Conservation (phyloP, 2,888 invertebrate species). For the Hyppa rectilinea region DNA sequence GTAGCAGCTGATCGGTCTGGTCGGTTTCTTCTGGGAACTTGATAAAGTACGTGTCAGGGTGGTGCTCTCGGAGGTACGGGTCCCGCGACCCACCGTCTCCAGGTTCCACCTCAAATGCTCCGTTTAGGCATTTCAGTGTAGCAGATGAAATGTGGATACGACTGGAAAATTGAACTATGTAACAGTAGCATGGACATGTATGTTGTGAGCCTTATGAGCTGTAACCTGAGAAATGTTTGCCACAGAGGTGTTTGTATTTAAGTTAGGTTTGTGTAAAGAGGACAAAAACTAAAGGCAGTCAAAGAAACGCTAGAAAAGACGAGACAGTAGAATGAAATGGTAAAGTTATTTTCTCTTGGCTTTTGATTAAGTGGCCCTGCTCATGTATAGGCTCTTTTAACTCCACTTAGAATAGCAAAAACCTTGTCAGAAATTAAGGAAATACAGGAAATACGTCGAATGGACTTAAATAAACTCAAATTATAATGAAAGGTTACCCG, state of each 20-base stretch:
- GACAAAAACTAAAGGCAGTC: not conserved
- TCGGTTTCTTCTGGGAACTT: conserved; percentile 92
- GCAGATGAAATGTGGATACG: conserved; percentile 98
- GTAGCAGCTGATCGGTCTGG: conserved; percentile 89
- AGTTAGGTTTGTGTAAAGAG: not conserved
- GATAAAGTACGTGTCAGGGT: conserved; percentile 97
- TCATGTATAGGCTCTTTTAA: not conserved
- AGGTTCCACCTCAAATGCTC: conserved; percentile 97
- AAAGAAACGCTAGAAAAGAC: not conserved
- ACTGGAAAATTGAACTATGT: conserved; percentile 85
- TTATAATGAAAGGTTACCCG: conserved; percentile 91
- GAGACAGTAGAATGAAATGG: no score
- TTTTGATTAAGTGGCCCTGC: not conserved
- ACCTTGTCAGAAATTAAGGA: not conserved
- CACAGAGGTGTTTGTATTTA: not conserved
- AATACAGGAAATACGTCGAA: not conserved
- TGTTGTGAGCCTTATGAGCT: not conserved
- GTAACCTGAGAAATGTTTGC: conserved; percentile 3
- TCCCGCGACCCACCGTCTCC: conserved; percentile 96
- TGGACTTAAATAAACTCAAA: not conserved
- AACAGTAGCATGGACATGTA: not conserved
- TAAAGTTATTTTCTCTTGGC: not conserved
- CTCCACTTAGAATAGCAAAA: not conserved
- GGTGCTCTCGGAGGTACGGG: conserved; percentile 95
- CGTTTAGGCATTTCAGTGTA: conserved; percentile 95